These are phyloP conservation scores for Spinus olivaceus DNA, from an alignment of 2,797 vertebrate species.

Conservation along the genomic window DNA sequence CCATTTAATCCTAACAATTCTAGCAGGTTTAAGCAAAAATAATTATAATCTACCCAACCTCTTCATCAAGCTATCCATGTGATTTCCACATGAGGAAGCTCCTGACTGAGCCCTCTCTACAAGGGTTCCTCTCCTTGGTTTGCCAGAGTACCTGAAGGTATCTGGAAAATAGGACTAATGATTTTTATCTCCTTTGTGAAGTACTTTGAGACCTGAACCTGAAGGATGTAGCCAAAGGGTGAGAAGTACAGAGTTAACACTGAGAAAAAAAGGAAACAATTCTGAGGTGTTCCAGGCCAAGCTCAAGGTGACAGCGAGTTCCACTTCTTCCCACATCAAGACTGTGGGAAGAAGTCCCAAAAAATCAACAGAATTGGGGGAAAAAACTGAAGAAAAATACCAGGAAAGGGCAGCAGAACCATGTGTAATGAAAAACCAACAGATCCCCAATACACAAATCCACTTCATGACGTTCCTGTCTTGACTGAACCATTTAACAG, in stretches of 20 bases:
- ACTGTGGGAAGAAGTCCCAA: not conserved
- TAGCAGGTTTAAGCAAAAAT: not conserved
- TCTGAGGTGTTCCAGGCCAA: not conserved
- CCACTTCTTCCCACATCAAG: no score
- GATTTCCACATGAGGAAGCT: not conserved
- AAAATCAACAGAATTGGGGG: not conserved
- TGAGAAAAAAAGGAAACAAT: not conserved
- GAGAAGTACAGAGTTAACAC: not conserved
- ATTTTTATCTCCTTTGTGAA: not conserved
- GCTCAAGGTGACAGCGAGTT: not conserved
- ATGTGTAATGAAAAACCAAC: not conserved
- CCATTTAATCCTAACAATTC: not conserved
- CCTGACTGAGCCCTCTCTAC: not conserved
- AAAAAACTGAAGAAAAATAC: not conserved
- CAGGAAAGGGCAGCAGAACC: not conserved
- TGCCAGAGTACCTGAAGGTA: not conserved
- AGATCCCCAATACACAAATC: not conserved
- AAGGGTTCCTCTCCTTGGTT: not conserved
- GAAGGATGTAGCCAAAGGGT: not conserved
- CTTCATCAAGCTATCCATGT: rapidly evolving
- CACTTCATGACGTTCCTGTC: not conserved
- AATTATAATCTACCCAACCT: not conserved
- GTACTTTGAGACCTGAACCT: not conserved
- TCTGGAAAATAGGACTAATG: not conserved
- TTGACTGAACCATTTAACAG: not conserved